phyloP scores from a whole-genome alignment of 1,140 invertebrate genomes.

The Meteorus sp. region DNA sequence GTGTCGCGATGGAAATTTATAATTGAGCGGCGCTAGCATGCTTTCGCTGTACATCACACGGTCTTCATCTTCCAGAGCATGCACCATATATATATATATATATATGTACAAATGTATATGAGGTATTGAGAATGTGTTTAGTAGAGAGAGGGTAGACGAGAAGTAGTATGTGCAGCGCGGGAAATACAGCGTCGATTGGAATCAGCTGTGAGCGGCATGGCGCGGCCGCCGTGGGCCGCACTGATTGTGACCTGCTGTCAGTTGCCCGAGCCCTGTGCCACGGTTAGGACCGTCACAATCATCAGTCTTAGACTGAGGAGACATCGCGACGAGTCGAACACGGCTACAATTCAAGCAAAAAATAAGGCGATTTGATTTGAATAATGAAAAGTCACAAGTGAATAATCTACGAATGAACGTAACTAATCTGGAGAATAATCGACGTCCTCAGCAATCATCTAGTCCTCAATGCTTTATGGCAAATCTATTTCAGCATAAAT shows the following conservation, averaged over 20 bases:
- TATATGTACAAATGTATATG: constrained; percentile 16
- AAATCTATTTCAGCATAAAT: no score
- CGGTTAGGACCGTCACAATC: constrained; percentile 54
- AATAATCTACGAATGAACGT: not conserved
- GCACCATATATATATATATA: constrained; percentile 10
- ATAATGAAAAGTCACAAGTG: no score
- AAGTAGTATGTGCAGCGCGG: constrained; percentile 22
- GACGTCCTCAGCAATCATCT: no score
- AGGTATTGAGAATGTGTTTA: not conserved
- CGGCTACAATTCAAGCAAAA: no score
- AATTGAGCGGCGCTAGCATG: no score
- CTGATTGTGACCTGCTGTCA: constrained; percentile 57
- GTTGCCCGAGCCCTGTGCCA: constrained; percentile 59
- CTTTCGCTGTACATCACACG: no score
- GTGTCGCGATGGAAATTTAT: no score
- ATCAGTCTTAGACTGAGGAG: constrained; percentile 17
- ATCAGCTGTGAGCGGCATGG: constrained; percentile 58
- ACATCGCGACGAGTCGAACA: constrained; percentile 13
- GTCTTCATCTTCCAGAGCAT: not conserved
- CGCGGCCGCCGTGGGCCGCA: constrained; percentile 42
- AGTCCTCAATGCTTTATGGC: no score
- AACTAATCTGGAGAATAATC: no score
- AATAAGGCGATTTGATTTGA: no score
- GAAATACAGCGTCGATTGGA: constrained; percentile 30
- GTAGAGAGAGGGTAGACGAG: constrained; percentile 20